These are phyloP conservation scores for Delichon dasypus DNA, from an alignment of 2,797 vertebrate species.

Conservation along the genomic window DNA sequence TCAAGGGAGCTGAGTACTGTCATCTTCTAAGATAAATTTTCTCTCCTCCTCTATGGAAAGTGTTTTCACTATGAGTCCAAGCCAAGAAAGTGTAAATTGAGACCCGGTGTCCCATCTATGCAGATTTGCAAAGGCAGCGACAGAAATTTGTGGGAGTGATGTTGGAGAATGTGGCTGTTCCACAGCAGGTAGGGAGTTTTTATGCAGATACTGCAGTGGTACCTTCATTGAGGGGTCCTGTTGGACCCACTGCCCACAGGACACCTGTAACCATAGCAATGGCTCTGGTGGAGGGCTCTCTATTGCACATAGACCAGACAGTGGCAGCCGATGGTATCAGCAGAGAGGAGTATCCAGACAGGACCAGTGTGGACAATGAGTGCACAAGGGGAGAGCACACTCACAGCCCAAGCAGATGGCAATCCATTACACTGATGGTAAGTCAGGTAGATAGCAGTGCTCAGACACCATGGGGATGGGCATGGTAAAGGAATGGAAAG, in stretches of 20 bases:
- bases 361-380: not conserved
- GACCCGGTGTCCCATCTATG: not conserved
- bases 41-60: not conserved
- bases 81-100: slow-evolving; percentile 6
- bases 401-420: not conserved
- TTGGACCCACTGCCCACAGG: slow-evolving; percentile 37
- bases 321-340: slow-evolving; percentile 31
- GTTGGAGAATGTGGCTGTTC: not conserved
- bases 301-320: not conserved
- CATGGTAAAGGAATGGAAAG: not conserved
- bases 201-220: slow-evolving; percentile 30
- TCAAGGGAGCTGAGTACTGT: not conserved
- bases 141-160: slow-evolving; percentile 11
- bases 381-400: not conserved
- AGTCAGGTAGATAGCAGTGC: not conserved
- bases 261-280: slow-evolving; percentile 58
- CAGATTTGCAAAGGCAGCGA: not conserved
- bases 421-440: not conserved
- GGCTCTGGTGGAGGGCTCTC: slow-evolving; percentile 5
- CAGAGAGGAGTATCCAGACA: slow-evolving; percentile 10
- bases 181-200: slow-evolving; percentile 32
- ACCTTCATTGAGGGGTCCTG: slow-evolving; percentile 39
- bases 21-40: slow-evolving; percentile 10
- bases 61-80: not conserved
- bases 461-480: not conserved